Conservation (phyloP, 2,113 vertebrate species). For the Shinisaurus crocodilurus region DNA sequence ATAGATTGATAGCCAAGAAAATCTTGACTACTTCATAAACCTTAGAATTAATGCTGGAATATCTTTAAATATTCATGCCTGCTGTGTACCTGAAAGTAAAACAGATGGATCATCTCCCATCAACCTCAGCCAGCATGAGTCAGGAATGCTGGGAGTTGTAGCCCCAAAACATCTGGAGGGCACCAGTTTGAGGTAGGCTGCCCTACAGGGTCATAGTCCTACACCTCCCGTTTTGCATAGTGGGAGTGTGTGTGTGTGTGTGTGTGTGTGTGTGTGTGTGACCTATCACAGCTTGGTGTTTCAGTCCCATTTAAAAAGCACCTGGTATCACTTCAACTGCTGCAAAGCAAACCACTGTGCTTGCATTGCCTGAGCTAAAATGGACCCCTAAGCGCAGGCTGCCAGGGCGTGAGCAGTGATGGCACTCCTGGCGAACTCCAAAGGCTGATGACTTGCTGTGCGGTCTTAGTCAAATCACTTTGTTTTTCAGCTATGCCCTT, state of each 20-base stretch:
- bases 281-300: neutral
- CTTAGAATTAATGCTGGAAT: slow-evolving; percentile 30
- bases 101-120: neutral
- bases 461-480: neutral
- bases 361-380: neutral
- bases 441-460: neutral
- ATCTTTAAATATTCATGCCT: slow-evolving; percentile 35
- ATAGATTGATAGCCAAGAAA: slow-evolving; percentile 20
- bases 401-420: neutral
- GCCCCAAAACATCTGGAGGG: no score
- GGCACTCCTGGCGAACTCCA: neutral
- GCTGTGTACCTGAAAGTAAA: slow-evolving; percentile 18
- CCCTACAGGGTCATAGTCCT: neutral
- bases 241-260: neutral
- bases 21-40: slow-evolving; percentile 7
- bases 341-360: neutral
- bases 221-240: neutral
- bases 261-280: neutral
- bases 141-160: no score
- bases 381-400: neutral
- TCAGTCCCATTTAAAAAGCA: neutral
- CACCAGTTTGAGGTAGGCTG: no score
- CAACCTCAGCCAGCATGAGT: no score
- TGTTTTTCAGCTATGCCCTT: neutral
- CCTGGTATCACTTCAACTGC: neutral